Evolutionary conservation across 2,888 invertebrate species (phyloP).

Genomic region (Caenorhabditis doughertyi): DNA sequence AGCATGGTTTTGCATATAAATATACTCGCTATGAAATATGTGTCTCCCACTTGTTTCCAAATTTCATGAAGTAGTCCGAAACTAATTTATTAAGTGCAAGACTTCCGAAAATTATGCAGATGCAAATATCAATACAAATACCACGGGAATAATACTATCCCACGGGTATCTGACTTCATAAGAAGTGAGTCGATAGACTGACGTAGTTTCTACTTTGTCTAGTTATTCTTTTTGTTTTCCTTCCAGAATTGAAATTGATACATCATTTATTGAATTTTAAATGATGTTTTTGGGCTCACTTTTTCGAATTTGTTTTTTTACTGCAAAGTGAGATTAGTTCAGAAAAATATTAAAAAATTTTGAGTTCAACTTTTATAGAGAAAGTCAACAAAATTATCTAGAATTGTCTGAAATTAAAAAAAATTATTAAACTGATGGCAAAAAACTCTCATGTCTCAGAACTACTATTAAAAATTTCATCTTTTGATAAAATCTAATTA

Average conservation of each 20-base stretch:
- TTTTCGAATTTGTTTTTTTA: conserved; percentile 7
- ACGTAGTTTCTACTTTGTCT: conserved; percentile 16
- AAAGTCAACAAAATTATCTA: no score
- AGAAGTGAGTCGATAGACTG: conserved; percentile 16
- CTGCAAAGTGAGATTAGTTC: no score
- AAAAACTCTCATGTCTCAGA: no score
- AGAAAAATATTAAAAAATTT: no score
- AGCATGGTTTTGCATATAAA: conserved; percentile 28
- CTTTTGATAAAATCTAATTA: no score
- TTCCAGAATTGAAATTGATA: conserved; percentile 7
- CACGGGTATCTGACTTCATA: conserved; percentile 63
- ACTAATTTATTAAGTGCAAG: conserved; percentile 7
- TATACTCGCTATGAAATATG: conserved; percentile 35
- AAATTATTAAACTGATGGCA: no score
- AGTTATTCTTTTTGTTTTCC: conserved; percentile 15
- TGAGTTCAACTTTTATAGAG: no score
- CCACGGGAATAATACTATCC: conserved; percentile 56
- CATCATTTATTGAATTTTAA: conserved; percentile 4
- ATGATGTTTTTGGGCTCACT: background rate
- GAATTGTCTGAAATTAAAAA: no score
- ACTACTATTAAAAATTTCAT: no score
- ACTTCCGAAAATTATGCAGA: conserved; percentile 30
- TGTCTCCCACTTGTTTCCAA: conserved; percentile 16
- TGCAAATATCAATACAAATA: conserved; percentile 5
- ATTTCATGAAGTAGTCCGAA: background rate